A percentile compares a stretch with the other conserved stretches of the same genome.
These are phyloP conservation scores for Lathamus discolor DNA, from an alignment of 2,113 vertebrate species.

Conservation along the genomic window DNA sequence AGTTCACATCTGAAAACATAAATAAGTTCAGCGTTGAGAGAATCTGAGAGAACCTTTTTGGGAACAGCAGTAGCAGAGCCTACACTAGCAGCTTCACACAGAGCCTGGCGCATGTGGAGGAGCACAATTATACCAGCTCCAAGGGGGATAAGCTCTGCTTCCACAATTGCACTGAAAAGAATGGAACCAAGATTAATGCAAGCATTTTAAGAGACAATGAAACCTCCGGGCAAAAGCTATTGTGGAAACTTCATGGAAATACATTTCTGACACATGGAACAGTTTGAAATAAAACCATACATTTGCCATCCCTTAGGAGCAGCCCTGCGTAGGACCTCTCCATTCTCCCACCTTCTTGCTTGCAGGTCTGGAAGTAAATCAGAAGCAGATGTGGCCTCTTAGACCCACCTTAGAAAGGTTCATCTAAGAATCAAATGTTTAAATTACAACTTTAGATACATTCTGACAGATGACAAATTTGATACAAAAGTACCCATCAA, in stretches of 20 bases:
- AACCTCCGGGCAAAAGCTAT: not conserved
- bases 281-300: not conserved
- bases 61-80: constrained; percentile 27
- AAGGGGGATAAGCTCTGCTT: not conserved
- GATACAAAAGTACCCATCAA: not conserved
- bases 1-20: constrained; percentile 31
- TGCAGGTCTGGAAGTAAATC: not conserved
- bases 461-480: not conserved
- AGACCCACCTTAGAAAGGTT: not conserved
- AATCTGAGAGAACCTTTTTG: not conserved
- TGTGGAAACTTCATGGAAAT: not conserved
- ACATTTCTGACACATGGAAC: not conserved
- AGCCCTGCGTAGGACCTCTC: not conserved
- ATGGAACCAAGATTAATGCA: not conserved
- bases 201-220: not conserved
- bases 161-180: not conserved
- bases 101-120: not conserved
- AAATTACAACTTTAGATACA: not conserved
- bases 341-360: not conserved
- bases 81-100: constrained; percentile 19
- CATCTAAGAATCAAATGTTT: not conserved
- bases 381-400: not conserved
- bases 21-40: not conserved
- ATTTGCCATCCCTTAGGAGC: not conserved
- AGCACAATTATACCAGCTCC: constrained; percentile 19